These are phyloP conservation scores for Narcine bancroftii DNA, from an alignment of 2,113 vertebrate genomes.

Conservation along the genomic window DNA sequence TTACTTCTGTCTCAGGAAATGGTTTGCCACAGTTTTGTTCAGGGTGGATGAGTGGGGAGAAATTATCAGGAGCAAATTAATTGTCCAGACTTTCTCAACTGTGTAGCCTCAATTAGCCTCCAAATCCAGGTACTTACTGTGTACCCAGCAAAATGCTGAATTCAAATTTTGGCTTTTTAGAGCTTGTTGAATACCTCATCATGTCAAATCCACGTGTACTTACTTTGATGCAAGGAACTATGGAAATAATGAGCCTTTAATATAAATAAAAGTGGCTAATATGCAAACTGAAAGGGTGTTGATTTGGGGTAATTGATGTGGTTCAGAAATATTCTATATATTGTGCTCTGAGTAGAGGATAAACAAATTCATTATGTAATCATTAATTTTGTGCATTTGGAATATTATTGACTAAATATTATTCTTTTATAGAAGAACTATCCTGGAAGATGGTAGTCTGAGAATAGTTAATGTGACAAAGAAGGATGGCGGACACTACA, in stretches of 20 bases:
- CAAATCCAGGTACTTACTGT: neutral
- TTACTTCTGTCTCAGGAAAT: neutral
- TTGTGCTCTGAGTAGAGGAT: neutral
- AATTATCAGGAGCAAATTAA: neutral
- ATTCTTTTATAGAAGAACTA: conserved; percentile 56
- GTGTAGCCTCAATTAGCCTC: neutral
- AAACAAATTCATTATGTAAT: neutral
- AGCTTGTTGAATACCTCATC: neutral
- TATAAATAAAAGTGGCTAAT: neutral
- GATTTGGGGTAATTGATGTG: neutral
- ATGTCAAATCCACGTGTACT: neutral
- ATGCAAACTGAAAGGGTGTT: neutral
- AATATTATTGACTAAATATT: neutral
- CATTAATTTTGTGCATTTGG: neutral
- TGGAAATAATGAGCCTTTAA: neutral
- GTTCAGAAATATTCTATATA: neutral
- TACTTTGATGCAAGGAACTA: neutral
- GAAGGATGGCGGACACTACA: conserved; percentile 73
- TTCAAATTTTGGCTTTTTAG: neutral
- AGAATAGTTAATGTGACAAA: conserved; percentile 75
- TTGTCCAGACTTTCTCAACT: neutral
- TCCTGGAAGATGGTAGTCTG: conserved; percentile 74
- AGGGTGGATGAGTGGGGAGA: neutral
- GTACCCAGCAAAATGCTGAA: neutral
- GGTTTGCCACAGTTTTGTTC: no score